Percentiles rank a stretch among this genome's conserved stretches.
phyloP scores from a whole-genome alignment of 2,797 vertebrate species.

The Cetoscarus ocellatus region DNA sequence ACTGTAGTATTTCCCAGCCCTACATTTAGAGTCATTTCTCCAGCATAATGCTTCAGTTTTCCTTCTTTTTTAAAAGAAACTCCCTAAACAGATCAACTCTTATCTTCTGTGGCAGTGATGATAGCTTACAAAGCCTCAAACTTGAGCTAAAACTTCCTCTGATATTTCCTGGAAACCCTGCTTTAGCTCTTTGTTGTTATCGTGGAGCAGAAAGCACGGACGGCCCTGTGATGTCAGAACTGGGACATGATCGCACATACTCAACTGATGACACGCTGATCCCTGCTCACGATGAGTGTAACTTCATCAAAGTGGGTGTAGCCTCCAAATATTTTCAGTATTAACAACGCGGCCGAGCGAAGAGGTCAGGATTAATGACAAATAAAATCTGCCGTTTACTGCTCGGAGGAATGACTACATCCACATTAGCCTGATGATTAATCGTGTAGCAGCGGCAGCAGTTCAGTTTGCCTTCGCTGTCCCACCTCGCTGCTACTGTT shows the following conservation, averaged over 20 bases:
- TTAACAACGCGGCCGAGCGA: constrained; percentile 61
- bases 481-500: constrained; percentile 59
- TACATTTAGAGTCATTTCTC: constrained; percentile 42
- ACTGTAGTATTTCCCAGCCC: too few species aligned
- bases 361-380: constrained; percentile 43
- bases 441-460: constrained; percentile 12
- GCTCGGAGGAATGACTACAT: constrained; percentile 36
- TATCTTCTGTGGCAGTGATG: constrained; percentile 62
- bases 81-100: constrained; percentile 27
- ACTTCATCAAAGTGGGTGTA: constrained; percentile 76
- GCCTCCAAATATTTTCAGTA: constrained; percentile 72
- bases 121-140: constrained; percentile 57
- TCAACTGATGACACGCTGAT: constrained; percentile 81
- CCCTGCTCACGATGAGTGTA: constrained; percentile 62
- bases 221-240: constrained; percentile 82
- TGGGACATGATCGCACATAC: constrained; percentile 80
- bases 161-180: constrained; percentile 45
- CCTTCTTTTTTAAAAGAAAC: constrained; percentile 45
- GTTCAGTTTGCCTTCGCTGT: constrained; percentile 33
- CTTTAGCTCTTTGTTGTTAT: constrained; percentile 70
- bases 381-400: constrained; percentile 60
- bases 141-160: constrained; percentile 56
- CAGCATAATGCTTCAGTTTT: constrained; percentile 71
- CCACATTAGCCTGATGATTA: constrained; percentile 45
- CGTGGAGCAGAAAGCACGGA: constrained; percentile 71